Evolutionary conservation across 2,797 vertebrate genomes (phyloP), one percentile per base, ranked within the genome.

Genomic region (Sebastes kiyomatsui): DNA sequence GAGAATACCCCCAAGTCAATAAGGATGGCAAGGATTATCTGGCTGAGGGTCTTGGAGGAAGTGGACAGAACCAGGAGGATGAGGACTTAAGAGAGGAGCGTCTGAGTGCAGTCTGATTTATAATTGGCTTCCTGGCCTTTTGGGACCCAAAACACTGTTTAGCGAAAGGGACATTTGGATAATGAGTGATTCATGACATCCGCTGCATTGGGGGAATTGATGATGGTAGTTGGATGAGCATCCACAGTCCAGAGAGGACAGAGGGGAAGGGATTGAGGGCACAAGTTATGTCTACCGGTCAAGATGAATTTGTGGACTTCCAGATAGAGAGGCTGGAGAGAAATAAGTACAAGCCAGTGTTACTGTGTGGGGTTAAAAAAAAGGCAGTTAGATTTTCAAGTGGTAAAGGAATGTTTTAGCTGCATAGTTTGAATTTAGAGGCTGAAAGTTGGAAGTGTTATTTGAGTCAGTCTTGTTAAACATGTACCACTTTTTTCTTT

Each of bases 71-170:
- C 46, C 12, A 20, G 8, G 52, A 72, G 28, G 30, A 66, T 25
- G 28, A 74, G 25, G 22, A 73, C 42, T 46, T 13, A 72, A 64
- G 72, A 80, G 65, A 62, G 78, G 42, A 46, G 42, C 16, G 42
- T 46, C 42, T 55, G 65, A 83, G 78, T 56, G 80, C 65, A 58
- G 80, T 75, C 80, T 62, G 72, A 69, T 78, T 52, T 62, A 78
- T 71, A 81, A 71, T 42, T 54, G 72, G 72, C 67, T 11, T 82
- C 69, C 67, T 77, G 71, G 65, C 25, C 49, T 55, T 83, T 82
- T 54, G 42, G 68, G 70, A 71, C 35, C 70, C 33, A 27, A 65
- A 84, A 32, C 23, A 28, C 33, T 22, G 59, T 75, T 80, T 38
- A 61, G 30, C 55, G 8, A 81, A 32, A 66, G n/a, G 56, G 68